A percentile compares a stretch with the other conserved stretches of the same genome.
Evolutionary conservation across 2,888 invertebrate species (phyloP).

Genomic region (Cephonodes hylas): DNA sequence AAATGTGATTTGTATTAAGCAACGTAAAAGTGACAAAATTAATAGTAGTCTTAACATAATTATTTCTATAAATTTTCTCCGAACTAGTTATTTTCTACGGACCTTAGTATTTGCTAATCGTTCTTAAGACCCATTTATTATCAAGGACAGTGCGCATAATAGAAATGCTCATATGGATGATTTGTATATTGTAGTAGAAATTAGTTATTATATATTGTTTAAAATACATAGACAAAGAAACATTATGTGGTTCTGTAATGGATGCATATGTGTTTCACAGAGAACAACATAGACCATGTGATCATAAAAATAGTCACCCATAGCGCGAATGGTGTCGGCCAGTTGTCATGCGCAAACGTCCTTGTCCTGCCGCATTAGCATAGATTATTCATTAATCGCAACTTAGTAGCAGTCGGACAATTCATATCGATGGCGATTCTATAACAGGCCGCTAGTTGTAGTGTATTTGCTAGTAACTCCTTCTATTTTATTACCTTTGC

Average conservation of each 20-base stretch:
- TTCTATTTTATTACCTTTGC: not conserved
- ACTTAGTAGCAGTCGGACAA: constrained; percentile 18
- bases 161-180: too few species aligned
- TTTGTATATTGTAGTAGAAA: too few species aligned
- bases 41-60: not conserved
- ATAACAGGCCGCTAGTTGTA: not conserved
- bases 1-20: too few species aligned
- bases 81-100: too few species aligned
- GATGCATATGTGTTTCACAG: not conserved
- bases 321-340: constrained; percentile 7
- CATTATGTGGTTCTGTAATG: not conserved
- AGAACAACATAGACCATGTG: not conserved
- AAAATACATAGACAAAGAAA: not conserved
- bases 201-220: not conserved
- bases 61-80: too few species aligned
- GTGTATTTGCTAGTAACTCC: not conserved
- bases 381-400: constrained; percentile 34
- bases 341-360: constrained; percentile 20
- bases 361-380: constrained; percentile 31
- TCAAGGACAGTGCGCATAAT: too few species aligned
- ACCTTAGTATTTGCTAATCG: too few species aligned
- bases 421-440: not conserved
- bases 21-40: too few species aligned
- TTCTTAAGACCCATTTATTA: too few species aligned
- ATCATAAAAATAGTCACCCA: not conserved